Percentiles rank a stretch among this genome's conserved stretches.
These are phyloP conservation scores for Microctonus hyperodae DNA, from an alignment of 2,888 invertebrate genomes.

Conservation along the genomic window DNA sequence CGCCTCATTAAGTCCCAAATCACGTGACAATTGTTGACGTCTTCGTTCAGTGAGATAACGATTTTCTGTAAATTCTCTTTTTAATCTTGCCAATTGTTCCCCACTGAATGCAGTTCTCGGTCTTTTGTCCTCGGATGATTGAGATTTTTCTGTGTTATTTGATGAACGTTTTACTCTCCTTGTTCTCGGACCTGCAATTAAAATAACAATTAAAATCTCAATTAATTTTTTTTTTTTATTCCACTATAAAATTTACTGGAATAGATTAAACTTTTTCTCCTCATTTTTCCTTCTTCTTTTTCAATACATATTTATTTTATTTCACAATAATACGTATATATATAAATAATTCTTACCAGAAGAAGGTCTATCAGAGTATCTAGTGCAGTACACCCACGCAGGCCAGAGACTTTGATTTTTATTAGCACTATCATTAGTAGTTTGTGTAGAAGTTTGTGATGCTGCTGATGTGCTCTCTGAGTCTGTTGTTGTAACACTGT, in stretches of 20 bases:
- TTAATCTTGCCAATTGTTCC: slow-evolving; percentile 82
- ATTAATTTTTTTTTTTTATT: not conserved
- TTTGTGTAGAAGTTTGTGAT: slow-evolving; percentile 37
- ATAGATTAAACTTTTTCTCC: no score
- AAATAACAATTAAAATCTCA: not conserved
- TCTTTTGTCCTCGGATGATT: slow-evolving; percentile 73
- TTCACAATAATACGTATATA: not conserved
- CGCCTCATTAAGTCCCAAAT: slow-evolving; percentile 92
- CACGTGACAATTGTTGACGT: slow-evolving; percentile 74
- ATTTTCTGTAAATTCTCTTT: slow-evolving; percentile 71
- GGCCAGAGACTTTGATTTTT: slow-evolving; percentile 77
- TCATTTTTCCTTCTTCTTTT: not conserved
- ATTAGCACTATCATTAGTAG: slow-evolving; percentile 29
- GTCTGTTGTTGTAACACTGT: slow-evolving; percentile 43
- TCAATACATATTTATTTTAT: not conserved
- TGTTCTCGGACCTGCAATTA: slow-evolving; percentile 68
- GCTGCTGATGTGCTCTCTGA: slow-evolving; percentile 42
- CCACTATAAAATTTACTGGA: no score
- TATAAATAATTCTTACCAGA: slow-evolving; percentile 75
- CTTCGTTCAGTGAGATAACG: slow-evolving; percentile 77
- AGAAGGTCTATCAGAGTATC: slow-evolving; percentile 91
- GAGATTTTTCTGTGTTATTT: slow-evolving; percentile 64
- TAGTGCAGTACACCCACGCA: slow-evolving; percentile 98
- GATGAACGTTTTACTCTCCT: slow-evolving; percentile 65
- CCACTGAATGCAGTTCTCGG: slow-evolving; percentile 84